These are phyloP conservation scores for Priocnemis perturbator DNA, from an alignment of 2,888 invertebrate genomes.

Conservation along the genomic window DNA sequence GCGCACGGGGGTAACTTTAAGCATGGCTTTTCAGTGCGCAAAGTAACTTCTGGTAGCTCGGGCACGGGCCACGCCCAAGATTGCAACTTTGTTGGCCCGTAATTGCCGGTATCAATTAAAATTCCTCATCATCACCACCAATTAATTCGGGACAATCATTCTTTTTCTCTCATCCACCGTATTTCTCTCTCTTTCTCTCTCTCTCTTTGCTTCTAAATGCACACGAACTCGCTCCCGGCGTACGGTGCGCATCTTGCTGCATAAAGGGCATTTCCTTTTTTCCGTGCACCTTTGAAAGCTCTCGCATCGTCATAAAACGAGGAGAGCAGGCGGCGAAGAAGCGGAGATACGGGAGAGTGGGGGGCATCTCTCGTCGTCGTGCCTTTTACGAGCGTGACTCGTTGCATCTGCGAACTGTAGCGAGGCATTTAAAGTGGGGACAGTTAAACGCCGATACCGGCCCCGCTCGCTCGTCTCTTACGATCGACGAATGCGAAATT, in stretches of 20 bases:
- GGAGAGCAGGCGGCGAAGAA: slow-evolving; percentile 1
- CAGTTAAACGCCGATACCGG: slow-evolving; percentile 13
- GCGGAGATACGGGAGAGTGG: neutral
- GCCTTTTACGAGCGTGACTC: slow-evolving; percentile 25
- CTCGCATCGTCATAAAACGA: slow-evolving; percentile 17
- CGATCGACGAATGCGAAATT: neutral
- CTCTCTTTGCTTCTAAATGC: neutral
- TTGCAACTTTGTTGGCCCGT: slow-evolving; percentile 43
- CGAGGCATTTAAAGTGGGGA: slow-evolving; percentile 10
- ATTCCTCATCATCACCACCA: slow-evolving; percentile 50
- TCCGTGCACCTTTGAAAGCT: neutral
- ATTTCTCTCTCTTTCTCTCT: neutral
- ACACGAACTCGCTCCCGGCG: no score
- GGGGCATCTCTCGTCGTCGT: slow-evolving; percentile 1
- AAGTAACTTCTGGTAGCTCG: slow-evolving; percentile 35
- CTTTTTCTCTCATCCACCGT: neutral
- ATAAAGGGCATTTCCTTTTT: slow-evolving; percentile 5
- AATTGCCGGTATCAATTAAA: slow-evolving; percentile 60
- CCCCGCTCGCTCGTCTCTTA: neutral
- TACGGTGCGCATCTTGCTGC: neutral
- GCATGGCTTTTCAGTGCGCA: slow-evolving; percentile 13
- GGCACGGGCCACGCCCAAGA: slow-evolving; percentile 32
- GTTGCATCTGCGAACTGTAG: slow-evolving; percentile 19
- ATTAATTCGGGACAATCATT: slow-evolving; percentile 44
- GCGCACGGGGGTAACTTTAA: slow-evolving; percentile 21